Percentiles rank a stretch among this genome's conserved stretches.
Conservation (phyloP, 2,113 vertebrate species). For the Chascanopsetta lugubris region DNA sequence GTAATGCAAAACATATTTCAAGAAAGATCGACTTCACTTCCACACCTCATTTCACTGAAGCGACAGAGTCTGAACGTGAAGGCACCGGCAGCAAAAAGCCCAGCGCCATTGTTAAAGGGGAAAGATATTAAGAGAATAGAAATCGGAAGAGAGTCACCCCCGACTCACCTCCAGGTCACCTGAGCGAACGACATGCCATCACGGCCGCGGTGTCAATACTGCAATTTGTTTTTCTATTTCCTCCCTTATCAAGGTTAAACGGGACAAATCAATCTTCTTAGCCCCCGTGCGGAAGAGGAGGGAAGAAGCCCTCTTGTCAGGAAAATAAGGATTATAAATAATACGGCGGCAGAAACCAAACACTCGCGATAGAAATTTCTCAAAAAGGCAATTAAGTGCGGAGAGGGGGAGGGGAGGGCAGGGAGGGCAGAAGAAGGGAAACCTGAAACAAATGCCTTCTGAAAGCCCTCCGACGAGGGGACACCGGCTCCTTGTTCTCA, state of each 20-base stretch:
- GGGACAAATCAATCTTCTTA: slow-evolving; percentile 82
- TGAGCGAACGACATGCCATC: slow-evolving; percentile 72
- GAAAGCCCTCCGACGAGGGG: slow-evolving; percentile 77
- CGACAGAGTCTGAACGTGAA: slow-evolving; percentile 36
- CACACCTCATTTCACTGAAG: slow-evolving; percentile 36
- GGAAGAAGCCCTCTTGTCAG: slow-evolving; percentile 59
- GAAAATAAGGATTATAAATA: slow-evolving; percentile 78
- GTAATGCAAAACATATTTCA: slow-evolving; percentile 50
- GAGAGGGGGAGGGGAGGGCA: slow-evolving; percentile 12
- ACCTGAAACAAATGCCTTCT: slow-evolving; percentile 83
- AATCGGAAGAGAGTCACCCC: slow-evolving; percentile 64
- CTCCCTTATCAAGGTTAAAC: slow-evolving; percentile 84
- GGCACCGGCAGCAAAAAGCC: slow-evolving; percentile 33
- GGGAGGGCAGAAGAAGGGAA: slow-evolving; percentile 65
- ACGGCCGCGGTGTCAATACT: slow-evolving; percentile 78
- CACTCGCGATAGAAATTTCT: slow-evolving; percentile 71
- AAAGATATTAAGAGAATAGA: slow-evolving; percentile 7
- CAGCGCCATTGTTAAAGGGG: slow-evolving; percentile 11
- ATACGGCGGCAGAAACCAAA: slow-evolving; percentile 72
- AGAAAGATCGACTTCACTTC: slow-evolving; percentile 52
- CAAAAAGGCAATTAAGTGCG: slow-evolving; percentile 79
- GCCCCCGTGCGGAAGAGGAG: slow-evolving; percentile 43
- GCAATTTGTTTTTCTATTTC: slow-evolving; percentile 81
- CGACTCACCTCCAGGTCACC: slow-evolving; percentile 75
- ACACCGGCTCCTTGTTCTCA: slow-evolving; percentile 75